phyloP scores from a whole-genome alignment of 2,797 vertebrate species.

The Enteromius mattozi region DNA sequence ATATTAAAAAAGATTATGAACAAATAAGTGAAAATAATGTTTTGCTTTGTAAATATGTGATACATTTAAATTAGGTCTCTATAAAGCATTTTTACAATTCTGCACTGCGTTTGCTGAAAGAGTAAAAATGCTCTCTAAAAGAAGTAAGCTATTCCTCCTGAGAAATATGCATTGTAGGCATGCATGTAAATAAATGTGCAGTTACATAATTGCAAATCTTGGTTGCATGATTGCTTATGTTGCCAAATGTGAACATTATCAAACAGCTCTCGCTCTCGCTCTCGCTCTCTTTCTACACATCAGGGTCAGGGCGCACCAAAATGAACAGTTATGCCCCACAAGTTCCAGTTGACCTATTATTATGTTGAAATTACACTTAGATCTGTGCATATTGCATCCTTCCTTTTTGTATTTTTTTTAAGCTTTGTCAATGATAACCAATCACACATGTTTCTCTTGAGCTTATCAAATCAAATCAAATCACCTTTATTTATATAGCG shows the following conservation, averaged over 20 bases:
- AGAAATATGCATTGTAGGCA: background rate
- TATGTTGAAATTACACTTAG: too few species aligned
- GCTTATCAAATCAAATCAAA: too few species aligned
- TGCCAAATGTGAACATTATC: background rate
- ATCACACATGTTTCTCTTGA: too few species aligned
- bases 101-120: background rate
- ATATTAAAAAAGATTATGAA: background rate
- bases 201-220: too few species aligned
- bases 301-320: too few species aligned
- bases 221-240: background rate
- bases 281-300: too few species aligned
- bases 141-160: background rate
- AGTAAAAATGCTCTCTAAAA: background rate
- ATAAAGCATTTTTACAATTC: background rate
- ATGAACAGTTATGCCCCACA: too few species aligned
- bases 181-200: background rate
- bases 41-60: background rate
- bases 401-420: too few species aligned
- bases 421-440: too few species aligned
- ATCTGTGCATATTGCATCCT: too few species aligned
- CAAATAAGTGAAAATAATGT: background rate
- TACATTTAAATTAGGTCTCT: background rate
- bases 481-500: too few species aligned
- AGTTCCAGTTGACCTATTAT: too few species aligned
- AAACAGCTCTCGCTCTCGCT: background rate